Base-by-base conservation (phyloP, 2,888 invertebrate species). In the Sphaerophoria rueppellii region DNA sequence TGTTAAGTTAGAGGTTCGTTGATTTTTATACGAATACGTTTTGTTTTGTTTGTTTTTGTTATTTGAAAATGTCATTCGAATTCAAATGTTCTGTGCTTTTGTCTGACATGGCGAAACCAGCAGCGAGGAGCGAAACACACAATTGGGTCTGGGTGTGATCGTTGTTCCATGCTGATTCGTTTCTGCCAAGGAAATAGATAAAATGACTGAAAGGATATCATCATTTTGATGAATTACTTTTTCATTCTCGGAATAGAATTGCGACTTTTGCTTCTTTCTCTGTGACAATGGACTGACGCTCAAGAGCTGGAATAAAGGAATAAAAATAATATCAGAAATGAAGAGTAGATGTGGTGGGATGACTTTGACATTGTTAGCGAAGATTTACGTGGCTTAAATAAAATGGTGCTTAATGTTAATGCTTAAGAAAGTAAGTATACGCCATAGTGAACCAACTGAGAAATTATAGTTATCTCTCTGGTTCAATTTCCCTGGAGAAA, bases 211-310 rank as follows among this genome's bases (percentile, higher is more conserved):
- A 43, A 50, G 43, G 61, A 72, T 54, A 50, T 50, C 43, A 67
- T 9, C 43, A 67, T 9, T 40, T 67, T 67, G 67, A 76, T 80
- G 83, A 61, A 83, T 72, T 83, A 80, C 75, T 55, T 55, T 71
- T 60, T 11, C 24, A 24, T 24, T 60, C 24, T 12, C 43, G 37
- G 71, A 83, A 75, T 80, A 75, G 67, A 60, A 50, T 72, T 71
- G 65, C 69, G 72, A 83, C 80, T 76, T 72, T 55, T 43, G 52
- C 57, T 71, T 37, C 7, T 69, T 46, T 61, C 14, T 67, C 24
- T 24, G 24, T 24, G 24, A 24, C 24, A 24, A 24, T 24, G 24
- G 24, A 24, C 2, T 24, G 24, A 24, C 24, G 2, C 24, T 24
- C 24, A n/a, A n/a, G 24, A 24, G 24, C 24, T 24, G 24, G 24